phyloP scores from a whole-genome alignment of 2,888 invertebrate species.

The Celastrina argiolus region DNA sequence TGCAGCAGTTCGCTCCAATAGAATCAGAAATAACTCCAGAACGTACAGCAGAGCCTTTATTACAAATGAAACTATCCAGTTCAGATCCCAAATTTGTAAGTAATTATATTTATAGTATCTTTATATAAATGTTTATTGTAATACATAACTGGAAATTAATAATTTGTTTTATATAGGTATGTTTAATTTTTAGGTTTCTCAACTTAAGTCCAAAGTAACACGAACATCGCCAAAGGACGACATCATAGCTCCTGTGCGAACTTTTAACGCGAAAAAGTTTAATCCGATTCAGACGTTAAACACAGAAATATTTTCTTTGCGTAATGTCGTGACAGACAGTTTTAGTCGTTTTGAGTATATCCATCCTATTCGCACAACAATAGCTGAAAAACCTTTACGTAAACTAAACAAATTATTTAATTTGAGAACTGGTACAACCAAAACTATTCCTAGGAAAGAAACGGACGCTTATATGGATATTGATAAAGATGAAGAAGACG shows the following conservation, averaged over 20 bases:
- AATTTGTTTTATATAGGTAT: not conserved
- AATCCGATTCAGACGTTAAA: not conserved
- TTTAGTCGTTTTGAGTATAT: conserved; percentile 1
- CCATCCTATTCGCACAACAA: not conserved
- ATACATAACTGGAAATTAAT: no score
- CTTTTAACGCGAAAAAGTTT: conserved; percentile 28
- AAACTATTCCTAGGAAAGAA: conserved; percentile 25
- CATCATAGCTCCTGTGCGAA: conserved; percentile 42
- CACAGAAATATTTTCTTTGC: not conserved
- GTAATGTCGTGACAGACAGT: not conserved
- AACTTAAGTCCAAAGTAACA: conserved; percentile 35
- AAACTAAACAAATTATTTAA: not conserved
- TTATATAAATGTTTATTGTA: not conserved
- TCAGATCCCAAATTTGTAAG: not conserved
- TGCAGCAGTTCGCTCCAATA: conserved; percentile 59
- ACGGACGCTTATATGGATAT: conserved; percentile 25
- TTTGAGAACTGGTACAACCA: not conserved
- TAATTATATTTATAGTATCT: no score
- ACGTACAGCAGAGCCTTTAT: not conserved
- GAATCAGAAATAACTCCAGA: conserved; percentile 39
- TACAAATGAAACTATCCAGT: not conserved
- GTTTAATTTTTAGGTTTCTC: not conserved
- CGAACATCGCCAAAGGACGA: conserved; percentile 40
- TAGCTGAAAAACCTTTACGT: not conserved
- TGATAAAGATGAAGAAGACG: conserved; percentile 34